These are phyloP conservation scores for Lycocorax pyrrhopterus DNA, from an alignment of 2,113 vertebrate genomes.

Conservation along the genomic window DNA sequence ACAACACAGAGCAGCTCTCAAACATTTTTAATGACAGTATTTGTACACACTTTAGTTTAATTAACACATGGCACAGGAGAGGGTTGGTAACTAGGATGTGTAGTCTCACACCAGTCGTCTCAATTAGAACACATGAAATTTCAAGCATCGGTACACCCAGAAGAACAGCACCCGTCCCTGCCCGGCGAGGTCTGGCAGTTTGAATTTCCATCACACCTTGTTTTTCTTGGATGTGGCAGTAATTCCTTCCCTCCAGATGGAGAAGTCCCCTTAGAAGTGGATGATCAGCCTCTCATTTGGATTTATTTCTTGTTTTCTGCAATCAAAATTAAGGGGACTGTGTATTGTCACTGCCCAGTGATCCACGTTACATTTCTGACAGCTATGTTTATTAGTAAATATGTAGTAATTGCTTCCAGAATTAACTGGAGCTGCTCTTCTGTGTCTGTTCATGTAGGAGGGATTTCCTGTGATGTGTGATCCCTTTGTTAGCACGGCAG, in stretches of 20 bases:
- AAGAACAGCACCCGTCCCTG: not conserved
- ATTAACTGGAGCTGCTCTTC: not conserved
- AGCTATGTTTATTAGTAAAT: conserved; percentile 53
- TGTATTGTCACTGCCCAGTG: conserved; percentile 18
- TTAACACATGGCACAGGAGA: conserved; percentile 60
- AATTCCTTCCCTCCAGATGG: conserved; percentile 34
- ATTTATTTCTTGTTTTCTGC: conserved; percentile 40
- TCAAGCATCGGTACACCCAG: not conserved
- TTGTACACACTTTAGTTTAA: conserved; percentile 59
- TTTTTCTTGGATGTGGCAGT: not conserved
- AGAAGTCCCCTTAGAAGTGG: conserved; percentile 2
- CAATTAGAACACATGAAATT: conserved; percentile 27
- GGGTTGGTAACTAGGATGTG: conserved; percentile 47
- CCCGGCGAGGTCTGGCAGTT: not conserved
- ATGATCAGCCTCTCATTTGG: conserved; percentile 10
- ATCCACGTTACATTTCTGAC: conserved; percentile 12
- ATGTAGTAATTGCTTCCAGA: conserved; percentile 31
- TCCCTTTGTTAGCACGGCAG: not conserved
- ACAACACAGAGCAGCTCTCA: conserved; percentile 58
- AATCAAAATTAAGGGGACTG: not conserved
- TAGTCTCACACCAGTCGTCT: conserved; percentile 32
- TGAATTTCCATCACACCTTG: conserved; percentile 9
- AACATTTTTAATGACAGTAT: conserved; percentile 60
- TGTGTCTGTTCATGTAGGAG: not conserved
- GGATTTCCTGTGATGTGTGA: not conserved